Percentiles rank a stretch among this genome's conserved stretches.
Conservation (phyloP, 2,113 vertebrate species). For the Labrus mixtus region DNA sequence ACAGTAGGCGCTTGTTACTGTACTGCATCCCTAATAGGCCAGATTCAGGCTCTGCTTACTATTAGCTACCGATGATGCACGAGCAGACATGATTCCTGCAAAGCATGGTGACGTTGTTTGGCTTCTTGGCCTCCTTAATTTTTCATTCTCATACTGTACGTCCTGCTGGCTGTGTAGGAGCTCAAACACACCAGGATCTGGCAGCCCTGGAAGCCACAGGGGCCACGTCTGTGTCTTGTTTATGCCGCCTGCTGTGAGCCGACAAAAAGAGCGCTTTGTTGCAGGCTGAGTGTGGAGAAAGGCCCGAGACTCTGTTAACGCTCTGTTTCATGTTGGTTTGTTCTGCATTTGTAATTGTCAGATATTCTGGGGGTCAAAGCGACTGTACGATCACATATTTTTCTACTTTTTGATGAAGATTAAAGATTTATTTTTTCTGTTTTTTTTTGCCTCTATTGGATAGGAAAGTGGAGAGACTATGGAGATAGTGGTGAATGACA, state of each 20-base stretch:
- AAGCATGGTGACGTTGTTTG: conserved; percentile 37
- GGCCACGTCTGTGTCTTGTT: conserved; percentile 48
- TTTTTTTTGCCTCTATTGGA: too few species aligned
- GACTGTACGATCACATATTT: too few species aligned
- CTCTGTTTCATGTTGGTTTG: conserved; percentile 28
- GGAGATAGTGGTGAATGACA: too few species aligned
- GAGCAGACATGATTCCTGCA: conserved; percentile 17
- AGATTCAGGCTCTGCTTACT: conserved; percentile 26
- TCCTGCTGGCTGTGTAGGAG: conserved; percentile 34
- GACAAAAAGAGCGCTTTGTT: conserved; percentile 71
- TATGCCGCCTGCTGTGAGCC: conserved; percentile 54
- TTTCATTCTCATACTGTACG: conserved; percentile 58
- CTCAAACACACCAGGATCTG: conserved; percentile 26
- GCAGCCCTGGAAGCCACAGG: conserved; percentile 47
- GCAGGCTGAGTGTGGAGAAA: conserved; percentile 44
- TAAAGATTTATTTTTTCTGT: too few species aligned
- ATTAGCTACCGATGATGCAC: conserved; percentile 19
- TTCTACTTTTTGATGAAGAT: too few species aligned
- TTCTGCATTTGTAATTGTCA: neutral
- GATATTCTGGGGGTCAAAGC: too few species aligned
- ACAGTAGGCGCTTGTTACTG: conserved; percentile 47
- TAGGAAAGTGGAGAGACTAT: too few species aligned
- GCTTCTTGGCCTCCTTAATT: conserved; percentile 1
- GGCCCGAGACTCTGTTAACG: conserved; percentile 1
- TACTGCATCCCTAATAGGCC: conserved; percentile 27